Evolutionary conservation across 37 sponge, comb jelly and placozoan species (phyloP).

Genomic region (Ephydatia muelleri): DNA sequence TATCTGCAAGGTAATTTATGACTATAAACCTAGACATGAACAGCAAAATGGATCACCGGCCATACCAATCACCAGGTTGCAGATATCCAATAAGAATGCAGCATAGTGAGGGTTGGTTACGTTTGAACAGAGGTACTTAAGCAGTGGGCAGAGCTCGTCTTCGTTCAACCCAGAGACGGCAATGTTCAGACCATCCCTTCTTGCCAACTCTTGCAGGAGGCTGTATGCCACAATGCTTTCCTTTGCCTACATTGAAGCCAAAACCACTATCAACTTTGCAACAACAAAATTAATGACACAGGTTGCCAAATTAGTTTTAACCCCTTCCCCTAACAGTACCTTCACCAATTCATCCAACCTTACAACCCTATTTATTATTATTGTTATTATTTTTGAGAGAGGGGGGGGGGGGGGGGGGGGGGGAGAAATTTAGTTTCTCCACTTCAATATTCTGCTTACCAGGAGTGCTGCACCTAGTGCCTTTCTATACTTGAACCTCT

Average conservation of each 20-base stretch:
- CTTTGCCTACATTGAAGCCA: not conserved
- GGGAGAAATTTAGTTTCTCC: not conserved
- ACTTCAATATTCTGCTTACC: slow-evolving; percentile 20
- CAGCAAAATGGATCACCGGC: not conserved
- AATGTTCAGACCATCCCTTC: slow-evolving; percentile 83
- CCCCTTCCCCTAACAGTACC: no score
- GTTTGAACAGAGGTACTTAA: slow-evolving; percentile 67
- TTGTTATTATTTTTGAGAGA: no score
- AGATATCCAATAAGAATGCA: slow-evolving; percentile 64
- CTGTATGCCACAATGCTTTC: slow-evolving; percentile 61
- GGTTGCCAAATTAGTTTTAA: no score
- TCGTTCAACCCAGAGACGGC: slow-evolving; percentile 86
- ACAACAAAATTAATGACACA: no score
- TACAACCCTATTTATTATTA: no score
- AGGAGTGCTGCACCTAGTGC: slow-evolving; percentile 84
- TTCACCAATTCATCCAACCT: no score
- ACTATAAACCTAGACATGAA: not conserved
- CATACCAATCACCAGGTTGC: slow-evolving; percentile 64
- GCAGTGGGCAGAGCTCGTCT: slow-evolving; percentile 80
- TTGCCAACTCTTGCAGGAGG: slow-evolving; percentile 86
- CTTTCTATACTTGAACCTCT: slow-evolving; percentile 82
- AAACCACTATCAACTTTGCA: no score
- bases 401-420: no score
- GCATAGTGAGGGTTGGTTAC: slow-evolving; percentile 60
- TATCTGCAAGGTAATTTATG: slow-evolving; percentile 39